Conservation (phyloP, 2,113 vertebrate genomes). For the Psilopsiagon aymara region DNA sequence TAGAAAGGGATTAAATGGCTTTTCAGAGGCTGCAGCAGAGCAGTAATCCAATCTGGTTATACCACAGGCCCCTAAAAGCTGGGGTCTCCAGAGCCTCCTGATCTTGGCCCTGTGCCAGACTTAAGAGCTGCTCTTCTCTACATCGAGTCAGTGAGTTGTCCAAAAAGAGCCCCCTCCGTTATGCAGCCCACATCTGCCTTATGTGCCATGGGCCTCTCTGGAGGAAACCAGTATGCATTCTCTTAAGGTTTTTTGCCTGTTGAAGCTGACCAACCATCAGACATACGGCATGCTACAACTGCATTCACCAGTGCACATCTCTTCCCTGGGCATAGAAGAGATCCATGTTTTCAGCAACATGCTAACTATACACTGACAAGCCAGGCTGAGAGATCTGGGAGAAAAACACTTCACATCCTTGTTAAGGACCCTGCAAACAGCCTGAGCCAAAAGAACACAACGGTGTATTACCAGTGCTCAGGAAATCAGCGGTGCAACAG, state of each 20-base stretch:
- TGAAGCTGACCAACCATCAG: background rate
- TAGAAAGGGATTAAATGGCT: background rate
- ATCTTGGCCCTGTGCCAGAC: background rate
- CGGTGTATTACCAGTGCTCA: rapidly evolving
- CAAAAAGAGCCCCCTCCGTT: background rate
- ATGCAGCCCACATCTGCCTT: background rate
- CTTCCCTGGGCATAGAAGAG: background rate
- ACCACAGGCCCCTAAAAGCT: background rate
- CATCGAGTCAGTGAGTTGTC: background rate
- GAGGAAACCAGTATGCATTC: background rate
- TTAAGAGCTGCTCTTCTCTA: background rate
- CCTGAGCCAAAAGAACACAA: background rate
- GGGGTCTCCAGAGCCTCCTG: background rate
- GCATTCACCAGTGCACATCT: background rate
- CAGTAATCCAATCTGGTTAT: background rate
- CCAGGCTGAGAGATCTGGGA: background rate
- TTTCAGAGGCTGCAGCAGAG: background rate
- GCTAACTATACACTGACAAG: background rate
- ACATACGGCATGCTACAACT: rapidly evolving
- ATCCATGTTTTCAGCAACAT: background rate
- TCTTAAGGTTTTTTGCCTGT: background rate
- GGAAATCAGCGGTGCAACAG: background rate
- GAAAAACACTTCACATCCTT: background rate
- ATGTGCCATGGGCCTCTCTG: background rate
- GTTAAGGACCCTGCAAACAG: background rate